Conservation (phyloP, 2,113 vertebrate species). For the Martes martes region DNA sequence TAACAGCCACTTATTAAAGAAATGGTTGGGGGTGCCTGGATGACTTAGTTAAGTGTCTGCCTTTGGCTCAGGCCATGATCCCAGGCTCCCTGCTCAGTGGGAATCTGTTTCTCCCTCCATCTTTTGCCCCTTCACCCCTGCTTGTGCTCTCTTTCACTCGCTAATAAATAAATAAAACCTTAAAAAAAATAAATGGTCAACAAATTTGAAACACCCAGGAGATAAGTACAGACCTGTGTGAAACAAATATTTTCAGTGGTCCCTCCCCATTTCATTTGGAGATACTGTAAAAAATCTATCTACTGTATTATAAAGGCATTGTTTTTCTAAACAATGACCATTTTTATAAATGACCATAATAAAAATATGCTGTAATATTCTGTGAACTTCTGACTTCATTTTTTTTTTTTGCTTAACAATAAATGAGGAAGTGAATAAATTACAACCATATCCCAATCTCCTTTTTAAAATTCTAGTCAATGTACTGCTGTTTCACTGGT, state of each 20-base stretch:
- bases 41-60: no score
- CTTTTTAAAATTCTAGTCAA: not conserved
- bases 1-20: not conserved
- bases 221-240: not conserved
- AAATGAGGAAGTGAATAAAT: conserved; percentile 23
- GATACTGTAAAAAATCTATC: not conserved
- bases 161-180: no score
- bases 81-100: no score
- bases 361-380: not conserved
- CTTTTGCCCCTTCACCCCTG: no score
- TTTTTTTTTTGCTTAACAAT: not conserved
- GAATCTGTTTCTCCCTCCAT: no score
- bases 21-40: not conserved
- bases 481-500: not conserved
- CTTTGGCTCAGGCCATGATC: no score
- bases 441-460: not conserved
- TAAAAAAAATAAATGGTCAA: not conserved
- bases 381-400: not conserved
- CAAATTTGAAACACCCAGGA: not conserved
- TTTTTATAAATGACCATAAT: not conserved
- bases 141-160: no score
- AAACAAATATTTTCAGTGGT: conserved; percentile 16
- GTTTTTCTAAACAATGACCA: not conserved
- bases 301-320: not conserved
- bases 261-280: not conserved